A percentile compares a stretch with the other conserved stretches of the same genome.
These are phyloP conservation scores for Columba livia DNA, from an alignment of 2,113 vertebrate genomes.

Conservation along the genomic window DNA sequence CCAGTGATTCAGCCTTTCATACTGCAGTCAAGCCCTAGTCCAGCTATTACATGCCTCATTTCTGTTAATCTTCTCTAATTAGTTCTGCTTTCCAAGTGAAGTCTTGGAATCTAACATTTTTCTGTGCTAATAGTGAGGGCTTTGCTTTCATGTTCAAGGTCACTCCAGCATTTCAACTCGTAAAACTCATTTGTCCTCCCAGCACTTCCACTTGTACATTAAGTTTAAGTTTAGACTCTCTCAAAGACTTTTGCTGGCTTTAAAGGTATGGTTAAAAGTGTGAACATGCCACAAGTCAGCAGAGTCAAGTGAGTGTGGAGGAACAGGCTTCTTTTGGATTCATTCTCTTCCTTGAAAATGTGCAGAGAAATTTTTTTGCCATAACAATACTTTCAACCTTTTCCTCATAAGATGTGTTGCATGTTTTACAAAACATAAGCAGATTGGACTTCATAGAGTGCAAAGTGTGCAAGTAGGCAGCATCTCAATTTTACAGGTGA, in stretches of 20 bases:
- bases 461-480: not conserved
- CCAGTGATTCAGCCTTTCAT: slow-evolving; percentile 1
- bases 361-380: not conserved
- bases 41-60: slow-evolving; percentile 53
- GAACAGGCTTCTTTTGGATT: not conserved
- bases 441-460: not conserved
- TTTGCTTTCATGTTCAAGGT: slow-evolving; percentile 40
- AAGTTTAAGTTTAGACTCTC: not conserved
- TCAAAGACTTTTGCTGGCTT: not conserved
- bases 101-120: slow-evolving; percentile 25
- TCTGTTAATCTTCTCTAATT: slow-evolving; percentile 64
- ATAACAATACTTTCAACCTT: not conserved
- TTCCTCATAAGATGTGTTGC: not conserved
- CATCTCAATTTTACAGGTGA: not conserved
- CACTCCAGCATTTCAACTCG: not conserved
- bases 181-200: not conserved
- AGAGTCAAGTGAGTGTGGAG: not conserved
- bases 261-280: not conserved
- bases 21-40: slow-evolving; percentile 29
- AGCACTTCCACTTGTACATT: not conserved
- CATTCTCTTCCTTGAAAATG: not conserved
- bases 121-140: not conserved
- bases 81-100: slow-evolving; percentile 60
- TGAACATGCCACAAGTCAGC: not conserved
- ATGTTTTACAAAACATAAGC: not conserved